A percentile compares a stretch with the other conserved stretches of the same genome.
phyloP scores from a whole-genome alignment of 2,113 vertebrate species.

The Procapra przewalskii region DNA sequence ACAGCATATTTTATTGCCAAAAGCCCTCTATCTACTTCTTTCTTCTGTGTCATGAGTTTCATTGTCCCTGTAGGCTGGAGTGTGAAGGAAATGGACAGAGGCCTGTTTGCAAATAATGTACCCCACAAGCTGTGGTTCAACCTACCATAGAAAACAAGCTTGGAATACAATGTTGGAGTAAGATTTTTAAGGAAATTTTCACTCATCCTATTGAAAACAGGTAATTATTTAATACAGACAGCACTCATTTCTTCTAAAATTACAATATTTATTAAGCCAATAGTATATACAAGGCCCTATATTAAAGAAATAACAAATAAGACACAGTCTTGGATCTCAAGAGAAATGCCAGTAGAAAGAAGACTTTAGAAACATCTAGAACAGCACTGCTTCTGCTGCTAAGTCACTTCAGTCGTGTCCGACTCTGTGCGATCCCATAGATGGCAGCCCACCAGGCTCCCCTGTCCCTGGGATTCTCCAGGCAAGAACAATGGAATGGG shows the following conservation, averaged over 20 bases:
- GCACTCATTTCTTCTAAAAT: background rate
- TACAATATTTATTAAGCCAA: background rate
- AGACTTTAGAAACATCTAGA: background rate
- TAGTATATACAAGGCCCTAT: background rate
- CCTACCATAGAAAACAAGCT: background rate
- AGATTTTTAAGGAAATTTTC: background rate
- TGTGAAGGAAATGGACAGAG: background rate
- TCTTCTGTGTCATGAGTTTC: background rate
- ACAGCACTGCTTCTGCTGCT: background rate
- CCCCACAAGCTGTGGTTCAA: background rate
- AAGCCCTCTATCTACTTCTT: background rate
- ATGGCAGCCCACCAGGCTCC: too few species aligned
- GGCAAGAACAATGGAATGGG: too few species aligned
- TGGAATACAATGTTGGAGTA: background rate
- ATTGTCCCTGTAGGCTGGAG: background rate
- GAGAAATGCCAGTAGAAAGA: background rate
- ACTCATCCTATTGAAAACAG: background rate
- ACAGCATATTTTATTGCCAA: background rate
- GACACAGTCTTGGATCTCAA: background rate
- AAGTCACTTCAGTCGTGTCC: too few species aligned
- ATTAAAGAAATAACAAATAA: background rate
- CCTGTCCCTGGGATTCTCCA: too few species aligned
- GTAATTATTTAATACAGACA: background rate
- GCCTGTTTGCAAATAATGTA: background rate
- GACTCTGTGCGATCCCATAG: too few species aligned